Percentiles rank a stretch among this genome's conserved stretches.
Conservation (phyloP, 2,113 vertebrate species). For the Bostrychus sinensis region DNA sequence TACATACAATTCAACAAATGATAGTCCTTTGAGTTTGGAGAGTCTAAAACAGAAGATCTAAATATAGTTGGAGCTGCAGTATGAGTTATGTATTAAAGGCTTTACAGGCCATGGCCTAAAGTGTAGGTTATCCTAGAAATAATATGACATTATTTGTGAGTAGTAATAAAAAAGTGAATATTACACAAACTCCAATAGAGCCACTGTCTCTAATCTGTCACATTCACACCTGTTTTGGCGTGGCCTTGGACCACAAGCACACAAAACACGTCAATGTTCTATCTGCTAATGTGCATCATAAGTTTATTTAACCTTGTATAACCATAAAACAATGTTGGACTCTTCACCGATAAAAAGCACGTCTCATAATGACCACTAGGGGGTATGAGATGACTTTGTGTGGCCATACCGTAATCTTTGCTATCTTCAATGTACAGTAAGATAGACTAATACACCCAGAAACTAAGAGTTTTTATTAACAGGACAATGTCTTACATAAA, state of each 20-base stretch:
- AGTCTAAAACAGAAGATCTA: background rate
- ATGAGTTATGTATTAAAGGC: background rate
- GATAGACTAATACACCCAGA: no score
- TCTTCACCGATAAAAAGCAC: background rate
- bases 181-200: no score
- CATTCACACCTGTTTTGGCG: no score
- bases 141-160: no score
- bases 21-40: background rate
- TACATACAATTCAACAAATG: background rate
- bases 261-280: no score
- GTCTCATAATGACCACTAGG: background rate
- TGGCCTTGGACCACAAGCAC: no score
- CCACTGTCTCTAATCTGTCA: no score
- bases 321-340: background rate
- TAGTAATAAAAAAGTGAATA: no score
- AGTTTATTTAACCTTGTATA: background rate
- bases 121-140: background rate
- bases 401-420: no score
- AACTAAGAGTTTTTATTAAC: no score
- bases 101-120: background rate
- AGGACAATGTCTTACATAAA: no score
- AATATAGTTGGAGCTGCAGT: background rate
- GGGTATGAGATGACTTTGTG: background rate
- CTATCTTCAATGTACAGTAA: no score
- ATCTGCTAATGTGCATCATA: background rate